phyloP scores from a whole-genome alignment of 2,113 vertebrate species.

The Oryzias javanicus region DNA sequence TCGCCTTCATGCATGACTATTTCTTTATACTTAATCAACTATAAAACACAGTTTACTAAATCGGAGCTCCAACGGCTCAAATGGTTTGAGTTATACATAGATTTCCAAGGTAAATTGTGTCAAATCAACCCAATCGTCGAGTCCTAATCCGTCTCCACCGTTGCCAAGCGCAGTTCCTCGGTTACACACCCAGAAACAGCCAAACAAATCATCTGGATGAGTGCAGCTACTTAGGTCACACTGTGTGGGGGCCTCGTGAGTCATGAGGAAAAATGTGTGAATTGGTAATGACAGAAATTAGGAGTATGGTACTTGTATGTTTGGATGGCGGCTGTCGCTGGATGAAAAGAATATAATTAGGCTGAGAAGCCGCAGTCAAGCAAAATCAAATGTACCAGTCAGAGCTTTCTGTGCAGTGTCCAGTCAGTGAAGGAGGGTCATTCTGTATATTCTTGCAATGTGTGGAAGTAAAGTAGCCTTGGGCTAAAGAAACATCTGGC shows the following conservation, averaged over 20 bases:
- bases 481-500: too few relatives aligned
- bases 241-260: conserved; percentile 32
- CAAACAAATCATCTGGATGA: conserved; percentile 59
- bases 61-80: too few relatives aligned
- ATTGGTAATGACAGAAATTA: too few relatives aligned
- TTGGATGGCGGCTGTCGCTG: too few relatives aligned
- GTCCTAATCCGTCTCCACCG: conserved; percentile 5
- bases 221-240: conserved; percentile 46
- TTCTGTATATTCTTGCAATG: too few relatives aligned
- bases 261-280: conserved; percentile 45
- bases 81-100: too few relatives aligned
- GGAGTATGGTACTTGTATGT: too few relatives aligned
- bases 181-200: conserved; percentile 33
- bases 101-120: conserved; percentile 10
- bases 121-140: conserved; percentile 31
- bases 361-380: not conserved
- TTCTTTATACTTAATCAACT: not conserved
- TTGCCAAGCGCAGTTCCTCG: conserved; percentile 13
- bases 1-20: not conserved
- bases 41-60: not conserved
- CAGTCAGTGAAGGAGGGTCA: too few relatives aligned
- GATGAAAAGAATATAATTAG: not conserved
- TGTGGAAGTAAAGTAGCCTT: too few relatives aligned
- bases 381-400: not conserved
- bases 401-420: not conserved